Evolutionary conservation across 2,113 vertebrate genomes (phyloP).

Genomic region (Xiphophorus maculatus): DNA sequence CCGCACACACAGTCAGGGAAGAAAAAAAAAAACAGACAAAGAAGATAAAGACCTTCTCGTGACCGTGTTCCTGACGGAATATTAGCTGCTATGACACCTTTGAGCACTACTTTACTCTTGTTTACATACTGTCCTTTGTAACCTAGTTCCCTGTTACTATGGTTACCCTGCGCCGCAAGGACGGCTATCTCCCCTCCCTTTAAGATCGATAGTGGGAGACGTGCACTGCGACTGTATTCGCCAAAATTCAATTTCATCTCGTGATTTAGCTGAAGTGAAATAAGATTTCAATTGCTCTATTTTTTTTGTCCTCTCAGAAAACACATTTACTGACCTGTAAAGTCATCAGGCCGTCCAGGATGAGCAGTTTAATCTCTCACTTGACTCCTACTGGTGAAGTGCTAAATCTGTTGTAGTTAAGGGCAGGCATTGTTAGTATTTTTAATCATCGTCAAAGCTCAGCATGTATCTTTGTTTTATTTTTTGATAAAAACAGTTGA

Average conservation of each 20-base stretch:
- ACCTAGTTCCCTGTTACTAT: slow-evolving; percentile 70
- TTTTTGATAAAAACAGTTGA: neutral
- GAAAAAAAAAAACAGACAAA: neutral
- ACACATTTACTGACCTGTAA: neutral
- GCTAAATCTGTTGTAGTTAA: too few relatives aligned
- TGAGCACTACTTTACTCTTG: slow-evolving; percentile 36
- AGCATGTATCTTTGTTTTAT: neutral
- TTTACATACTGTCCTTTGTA: slow-evolving; percentile 57
- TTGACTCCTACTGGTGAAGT: too few relatives aligned
- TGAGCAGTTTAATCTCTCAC: too few relatives aligned
- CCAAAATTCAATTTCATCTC: slow-evolving; percentile 15
- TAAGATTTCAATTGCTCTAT: neutral
- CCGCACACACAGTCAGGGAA: neutral
- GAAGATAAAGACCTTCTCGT: neutral
- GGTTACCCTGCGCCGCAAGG: slow-evolving; percentile 54
- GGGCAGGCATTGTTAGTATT: neutral
- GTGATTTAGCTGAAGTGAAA: slow-evolving; percentile 16
- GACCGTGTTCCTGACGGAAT: slow-evolving; percentile 4
- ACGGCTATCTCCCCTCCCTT: slow-evolving; percentile 14
- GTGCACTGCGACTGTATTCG: neutral
- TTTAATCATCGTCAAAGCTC: neutral
- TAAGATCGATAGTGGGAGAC: slow-evolving; percentile 2
- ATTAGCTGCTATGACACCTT: slow-evolving; percentile 23
- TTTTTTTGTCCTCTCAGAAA: slow-evolving; percentile 1
- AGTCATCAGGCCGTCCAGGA: neutral